Percentiles rank a stretch among this genome's conserved stretches.
phyloP scores from a whole-genome alignment of 1,140 invertebrate species.

The Macrobrachium rosenbergii region DNA sequence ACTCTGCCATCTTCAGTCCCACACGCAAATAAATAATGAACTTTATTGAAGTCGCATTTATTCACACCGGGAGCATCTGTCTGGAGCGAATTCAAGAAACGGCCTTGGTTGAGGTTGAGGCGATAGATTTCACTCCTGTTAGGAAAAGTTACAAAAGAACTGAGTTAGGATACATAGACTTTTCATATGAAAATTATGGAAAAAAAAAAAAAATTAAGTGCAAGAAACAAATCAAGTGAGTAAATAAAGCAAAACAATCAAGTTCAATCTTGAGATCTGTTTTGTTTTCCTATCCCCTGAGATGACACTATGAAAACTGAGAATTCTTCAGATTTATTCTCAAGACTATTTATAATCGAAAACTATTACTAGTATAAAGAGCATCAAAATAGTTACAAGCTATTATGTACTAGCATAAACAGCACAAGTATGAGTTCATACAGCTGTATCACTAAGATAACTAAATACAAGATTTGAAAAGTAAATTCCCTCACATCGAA shows the following conservation, averaged over 20 bases:
- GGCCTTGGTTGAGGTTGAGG: constrained; percentile 94
- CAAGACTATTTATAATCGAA: too few relatives aligned
- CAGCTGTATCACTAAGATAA: too few relatives aligned
- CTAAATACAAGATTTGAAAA: not conserved
- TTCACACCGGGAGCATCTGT: constrained; percentile 85
- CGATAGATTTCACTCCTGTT: constrained; percentile 90
- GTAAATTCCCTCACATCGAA: constrained; percentile 14
- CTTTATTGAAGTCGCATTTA: constrained; percentile 88
- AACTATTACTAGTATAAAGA: too few relatives aligned
- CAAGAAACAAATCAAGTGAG: too few relatives aligned
- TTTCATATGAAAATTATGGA: not conserved
- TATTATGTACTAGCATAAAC: too few relatives aligned
- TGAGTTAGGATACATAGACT: not conserved
- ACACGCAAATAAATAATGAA: constrained; percentile 87
- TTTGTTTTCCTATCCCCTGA: too few relatives aligned
- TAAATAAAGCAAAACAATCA: too few relatives aligned
- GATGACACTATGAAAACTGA: too few relatives aligned
- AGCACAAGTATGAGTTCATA: too few relatives aligned
- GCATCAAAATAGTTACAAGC: too few relatives aligned
- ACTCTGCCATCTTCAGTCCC: constrained; percentile 94
- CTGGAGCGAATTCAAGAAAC: constrained; percentile 88
- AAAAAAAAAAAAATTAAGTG: not conserved
- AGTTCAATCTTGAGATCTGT: too few relatives aligned
- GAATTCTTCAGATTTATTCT: too few relatives aligned
- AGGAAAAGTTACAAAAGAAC: constrained; percentile 61